Percentiles rank a stretch among this genome's conserved stretches.
phyloP scores from a whole-genome alignment of 2,888 invertebrate genomes.

The Uloborus plumipes region DNA sequence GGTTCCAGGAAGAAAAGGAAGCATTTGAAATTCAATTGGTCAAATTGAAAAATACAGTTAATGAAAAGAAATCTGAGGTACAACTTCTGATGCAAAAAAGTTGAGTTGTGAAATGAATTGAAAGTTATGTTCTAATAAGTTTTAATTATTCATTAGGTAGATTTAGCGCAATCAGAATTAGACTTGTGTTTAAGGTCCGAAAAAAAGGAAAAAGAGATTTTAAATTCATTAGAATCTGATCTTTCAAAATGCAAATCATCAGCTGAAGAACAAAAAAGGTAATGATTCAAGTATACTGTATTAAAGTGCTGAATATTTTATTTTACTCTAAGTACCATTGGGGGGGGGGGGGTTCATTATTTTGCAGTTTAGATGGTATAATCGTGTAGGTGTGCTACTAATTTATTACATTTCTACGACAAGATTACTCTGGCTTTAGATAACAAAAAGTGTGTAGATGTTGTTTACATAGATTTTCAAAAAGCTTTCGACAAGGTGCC shows the following conservation, averaged over 20 bases:
- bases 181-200: conserved; percentile 82
- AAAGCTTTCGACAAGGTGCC: too few relatives aligned
- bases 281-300: conserved; percentile 41
- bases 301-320: neutral
- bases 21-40: conserved; percentile 79
- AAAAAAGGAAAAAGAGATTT: conserved; percentile 77
- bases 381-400: too few relatives aligned
- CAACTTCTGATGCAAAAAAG: too few relatives aligned
- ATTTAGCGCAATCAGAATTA: conserved; percentile 83
- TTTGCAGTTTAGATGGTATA: too few relatives aligned
- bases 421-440: too few relatives aligned
- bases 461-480: too few relatives aligned
- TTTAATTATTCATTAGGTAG: conserved; percentile 69
- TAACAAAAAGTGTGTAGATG: too few relatives aligned
- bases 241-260: conserved; percentile 73
- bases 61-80: conserved; percentile 77
- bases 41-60: conserved; percentile 79
- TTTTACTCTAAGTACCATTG: neutral
- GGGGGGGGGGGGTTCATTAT: too few relatives aligned
- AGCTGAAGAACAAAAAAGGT: conserved; percentile 72
- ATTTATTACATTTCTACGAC: too few relatives aligned
- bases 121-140: neutral
- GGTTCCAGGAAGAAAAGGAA: conserved; percentile 81
- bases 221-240: conserved; percentile 75
- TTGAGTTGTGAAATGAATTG: neutral